These are phyloP conservation scores for Mus spicilegus DNA, from an alignment of 2,113 vertebrate genomes.

Conservation along the genomic window DNA sequence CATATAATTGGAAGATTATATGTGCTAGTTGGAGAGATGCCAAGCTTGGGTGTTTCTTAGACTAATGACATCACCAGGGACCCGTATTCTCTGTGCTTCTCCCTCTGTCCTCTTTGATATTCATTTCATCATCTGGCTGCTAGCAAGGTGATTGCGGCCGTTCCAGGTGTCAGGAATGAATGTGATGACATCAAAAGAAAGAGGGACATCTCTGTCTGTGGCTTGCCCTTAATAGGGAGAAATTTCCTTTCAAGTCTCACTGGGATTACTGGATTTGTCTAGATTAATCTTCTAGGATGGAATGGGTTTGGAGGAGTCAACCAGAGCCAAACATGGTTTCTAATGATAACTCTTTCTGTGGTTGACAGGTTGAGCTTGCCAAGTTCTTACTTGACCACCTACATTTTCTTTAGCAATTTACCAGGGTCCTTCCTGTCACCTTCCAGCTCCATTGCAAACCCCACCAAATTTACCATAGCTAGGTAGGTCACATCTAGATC, in stretches of 20 bases:
- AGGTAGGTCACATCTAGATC: not conserved
- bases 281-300: not conserved
- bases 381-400: not conserved
- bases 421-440: not conserved
- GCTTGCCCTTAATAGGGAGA: not conserved
- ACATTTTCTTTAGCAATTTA: constrained; percentile 26
- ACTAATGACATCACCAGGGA: constrained; percentile 3
- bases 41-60: not conserved
- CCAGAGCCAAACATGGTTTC: not conserved
- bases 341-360: not conserved
- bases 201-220: not conserved
- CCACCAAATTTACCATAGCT: not conserved
- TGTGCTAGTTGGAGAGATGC: not conserved
- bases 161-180: not conserved
- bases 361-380: not conserved
- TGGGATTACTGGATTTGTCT: constrained; percentile 29
- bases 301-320: not conserved
- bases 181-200: constrained; percentile 18
- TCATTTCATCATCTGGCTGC: not conserved
- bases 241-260: not conserved
- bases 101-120: not conserved
- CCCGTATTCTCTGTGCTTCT: constrained; percentile 25
- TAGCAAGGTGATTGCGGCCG: not conserved
- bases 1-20: not conserved
- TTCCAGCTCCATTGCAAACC: not conserved